Evolutionary conservation across 2,888 invertebrate species (phyloP).

Genomic region (Sicus ferrugineus): DNA sequence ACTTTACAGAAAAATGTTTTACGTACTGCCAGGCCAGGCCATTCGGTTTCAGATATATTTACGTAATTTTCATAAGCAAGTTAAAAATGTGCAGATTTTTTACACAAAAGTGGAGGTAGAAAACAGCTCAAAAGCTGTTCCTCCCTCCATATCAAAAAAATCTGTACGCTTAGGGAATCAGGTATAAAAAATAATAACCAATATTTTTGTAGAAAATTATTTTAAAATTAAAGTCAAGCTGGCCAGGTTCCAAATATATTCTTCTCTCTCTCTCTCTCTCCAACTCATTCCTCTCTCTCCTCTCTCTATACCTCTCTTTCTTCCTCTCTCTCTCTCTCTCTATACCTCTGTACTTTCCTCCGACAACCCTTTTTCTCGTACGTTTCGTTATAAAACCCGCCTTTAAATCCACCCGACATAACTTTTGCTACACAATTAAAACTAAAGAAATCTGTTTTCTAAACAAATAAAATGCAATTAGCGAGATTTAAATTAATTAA

Average conservation of each 20-base stretch:
- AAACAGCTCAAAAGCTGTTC: too few relatives aligned
- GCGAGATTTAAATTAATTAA: constrained; percentile 64
- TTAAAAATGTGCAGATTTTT: too few relatives aligned
- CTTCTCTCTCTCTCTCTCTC: background rate
- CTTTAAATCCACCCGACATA: background rate
- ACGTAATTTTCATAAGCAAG: too few relatives aligned
- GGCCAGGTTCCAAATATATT: background rate
- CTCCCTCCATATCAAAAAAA: too few relatives aligned
- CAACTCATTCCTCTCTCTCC: background rate
- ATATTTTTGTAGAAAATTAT: background rate
- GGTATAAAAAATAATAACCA: too few relatives aligned
- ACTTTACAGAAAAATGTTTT: too few relatives aligned
- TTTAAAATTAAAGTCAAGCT: background rate
- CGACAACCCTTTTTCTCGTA: background rate
- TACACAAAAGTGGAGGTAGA: background rate
- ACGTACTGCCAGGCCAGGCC: too few relatives aligned
- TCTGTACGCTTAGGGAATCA: too few relatives aligned
- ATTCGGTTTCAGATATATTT: too few relatives aligned
- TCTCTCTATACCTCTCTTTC: background rate
- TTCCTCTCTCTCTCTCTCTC: too few relatives aligned
- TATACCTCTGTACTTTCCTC: too few relatives aligned
- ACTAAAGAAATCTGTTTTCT: constrained; percentile 49
- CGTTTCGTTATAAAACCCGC: background rate
- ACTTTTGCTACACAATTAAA: constrained; percentile 29
- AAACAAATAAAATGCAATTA: constrained; percentile 65